Evolutionary conservation across 1,140 invertebrate species (phyloP).

Genomic region (Drosophila parabipectinata): DNA sequence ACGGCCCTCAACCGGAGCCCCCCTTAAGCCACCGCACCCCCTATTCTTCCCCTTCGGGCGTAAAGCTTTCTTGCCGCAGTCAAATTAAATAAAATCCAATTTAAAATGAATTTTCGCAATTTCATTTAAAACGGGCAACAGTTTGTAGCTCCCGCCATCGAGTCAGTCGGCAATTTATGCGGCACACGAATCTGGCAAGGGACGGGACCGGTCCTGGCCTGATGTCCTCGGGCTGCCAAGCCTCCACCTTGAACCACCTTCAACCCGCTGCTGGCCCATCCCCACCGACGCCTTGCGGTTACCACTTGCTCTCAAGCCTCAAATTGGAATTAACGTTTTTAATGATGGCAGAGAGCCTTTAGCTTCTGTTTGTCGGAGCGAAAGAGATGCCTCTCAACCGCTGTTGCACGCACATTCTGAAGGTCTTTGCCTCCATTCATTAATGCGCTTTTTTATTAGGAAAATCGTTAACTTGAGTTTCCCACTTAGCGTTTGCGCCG

Average conservation of each 20-base stretch:
- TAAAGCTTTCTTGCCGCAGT: constrained; percentile 77
- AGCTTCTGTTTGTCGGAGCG: constrained; percentile 23
- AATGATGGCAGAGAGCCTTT: constrained; percentile 59
- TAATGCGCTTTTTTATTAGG: constrained; percentile 76
- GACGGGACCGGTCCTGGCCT: neutral
- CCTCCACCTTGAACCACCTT: constrained; percentile 4
- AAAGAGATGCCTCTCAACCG: constrained; percentile 26
- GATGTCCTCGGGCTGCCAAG: constrained; percentile 23
- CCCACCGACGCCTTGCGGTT: constrained; percentile 13
- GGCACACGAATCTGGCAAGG: neutral
- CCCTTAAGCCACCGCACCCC: neutral
- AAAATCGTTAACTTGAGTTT: constrained; percentile 67
- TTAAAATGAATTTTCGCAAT: constrained; percentile 83
- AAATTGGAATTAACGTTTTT: constrained; percentile 82
- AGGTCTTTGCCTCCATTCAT: constrained; percentile 53
- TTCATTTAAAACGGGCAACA: constrained; percentile 73
- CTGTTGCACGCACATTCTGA: constrained; percentile 44
- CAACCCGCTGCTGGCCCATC: no score
- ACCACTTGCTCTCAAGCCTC: constrained; percentile 52
- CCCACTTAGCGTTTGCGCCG: constrained; percentile 44
- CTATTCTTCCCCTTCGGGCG: constrained; percentile 45
- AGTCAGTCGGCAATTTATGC: constrained; percentile 54
- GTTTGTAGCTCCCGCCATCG: constrained; percentile 24
- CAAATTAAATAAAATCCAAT: constrained; percentile 83
- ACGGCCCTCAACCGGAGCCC: neutral